Conservation (phyloP, 2,113 vertebrate genomes). For the Psittacara wagleri region DNA sequence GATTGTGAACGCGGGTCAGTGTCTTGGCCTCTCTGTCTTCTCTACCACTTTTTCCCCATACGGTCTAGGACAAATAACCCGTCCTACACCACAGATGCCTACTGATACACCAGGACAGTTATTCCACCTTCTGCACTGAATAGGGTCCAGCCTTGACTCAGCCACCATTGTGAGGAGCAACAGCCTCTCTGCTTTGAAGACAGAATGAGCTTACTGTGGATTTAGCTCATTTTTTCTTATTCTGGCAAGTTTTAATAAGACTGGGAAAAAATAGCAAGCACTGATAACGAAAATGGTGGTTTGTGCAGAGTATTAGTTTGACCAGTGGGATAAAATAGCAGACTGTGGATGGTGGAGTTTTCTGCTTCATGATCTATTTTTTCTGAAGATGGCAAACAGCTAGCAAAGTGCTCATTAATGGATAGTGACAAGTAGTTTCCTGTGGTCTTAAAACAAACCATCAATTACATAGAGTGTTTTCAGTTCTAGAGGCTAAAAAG, state of each 20-base stretch:
- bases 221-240: not conserved
- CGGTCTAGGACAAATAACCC: not conserved
- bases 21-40: not conserved
- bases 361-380: slow-evolving; percentile 67
- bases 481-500: slow-evolving; percentile 49
- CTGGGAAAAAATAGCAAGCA: not conserved
- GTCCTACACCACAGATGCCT: not conserved
- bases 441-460: slow-evolving; percentile 57
- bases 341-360: not conserved
- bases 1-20: not conserved
- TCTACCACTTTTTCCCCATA: not conserved
- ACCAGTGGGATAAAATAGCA: not conserved
- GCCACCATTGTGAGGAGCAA: not conserved
- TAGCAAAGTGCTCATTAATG: slow-evolving; percentile 64
- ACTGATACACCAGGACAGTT: not conserved
- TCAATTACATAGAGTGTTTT: slow-evolving; percentile 58
- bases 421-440: slow-evolving; percentile 64
- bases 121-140: not conserved
- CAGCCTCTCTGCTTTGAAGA: not conserved
- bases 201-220: not conserved
- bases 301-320: not conserved
- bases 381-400: slow-evolving; percentile 41
- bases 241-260: not conserved
- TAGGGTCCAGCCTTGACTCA: not conserved
- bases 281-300: not conserved